Percentiles rank a stretch among this genome's conserved stretches.
Conservation (phyloP, 2,113 vertebrate genomes). For the Nettapus auritus region DNA sequence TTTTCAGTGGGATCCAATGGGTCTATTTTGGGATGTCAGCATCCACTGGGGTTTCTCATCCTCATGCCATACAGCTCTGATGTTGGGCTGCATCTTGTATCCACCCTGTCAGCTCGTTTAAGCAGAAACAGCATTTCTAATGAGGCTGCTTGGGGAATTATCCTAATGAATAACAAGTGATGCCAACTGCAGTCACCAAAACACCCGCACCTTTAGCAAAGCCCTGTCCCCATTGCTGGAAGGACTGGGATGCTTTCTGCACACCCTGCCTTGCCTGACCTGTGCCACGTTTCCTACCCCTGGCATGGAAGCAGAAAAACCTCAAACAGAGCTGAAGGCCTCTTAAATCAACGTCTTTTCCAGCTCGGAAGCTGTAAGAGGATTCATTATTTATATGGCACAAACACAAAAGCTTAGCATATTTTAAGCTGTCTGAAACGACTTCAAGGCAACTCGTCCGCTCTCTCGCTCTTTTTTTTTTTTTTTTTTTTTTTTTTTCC, state of each 20-base stretch:
- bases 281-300: background rate
- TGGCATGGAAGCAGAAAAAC: background rate
- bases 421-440: conserved; percentile 58
- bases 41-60: background rate
- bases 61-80: background rate
- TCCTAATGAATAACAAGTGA: background rate
- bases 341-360: conserved; percentile 64
- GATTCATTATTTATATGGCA: conserved; percentile 75
- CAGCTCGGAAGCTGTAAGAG: conserved; percentile 49
- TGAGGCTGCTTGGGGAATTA: background rate
- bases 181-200: background rate
- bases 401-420: conserved; percentile 67
- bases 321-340: conserved; percentile 24
- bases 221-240: background rate
- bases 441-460: conserved; percentile 56
- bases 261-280: background rate
- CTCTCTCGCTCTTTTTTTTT: background rate
- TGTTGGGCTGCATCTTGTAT: background rate
- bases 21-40: background rate
- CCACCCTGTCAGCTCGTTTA: background rate
- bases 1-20: rapidly evolving
- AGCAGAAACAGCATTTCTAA: background rate
- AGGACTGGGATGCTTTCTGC: background rate
- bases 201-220: background rate
- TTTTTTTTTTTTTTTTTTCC: background rate